Evolutionary conservation across 2,888 invertebrate species (phyloP).

Genomic region (Agonum fuliginosum): DNA sequence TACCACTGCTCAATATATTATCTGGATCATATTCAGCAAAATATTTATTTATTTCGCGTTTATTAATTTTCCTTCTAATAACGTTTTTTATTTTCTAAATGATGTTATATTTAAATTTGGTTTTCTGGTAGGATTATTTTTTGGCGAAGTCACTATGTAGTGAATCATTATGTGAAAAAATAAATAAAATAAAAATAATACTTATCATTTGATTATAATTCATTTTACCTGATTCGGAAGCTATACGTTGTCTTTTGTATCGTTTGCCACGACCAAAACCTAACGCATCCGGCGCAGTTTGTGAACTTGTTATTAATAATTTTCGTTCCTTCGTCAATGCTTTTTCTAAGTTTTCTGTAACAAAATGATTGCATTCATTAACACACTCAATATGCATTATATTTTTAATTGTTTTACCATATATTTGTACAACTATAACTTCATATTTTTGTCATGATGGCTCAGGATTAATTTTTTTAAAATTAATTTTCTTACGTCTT

Average conservation of each 20-base stretch:
- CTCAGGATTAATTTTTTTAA: not conserved
- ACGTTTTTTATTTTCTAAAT: not conserved
- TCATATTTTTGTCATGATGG: not conserved
- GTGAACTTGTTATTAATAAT: not conserved
- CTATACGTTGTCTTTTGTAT: not conserved
- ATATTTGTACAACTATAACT: not conserved
- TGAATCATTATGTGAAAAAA: not conserved
- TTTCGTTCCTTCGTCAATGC: not conserved
- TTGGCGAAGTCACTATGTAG: not conserved
- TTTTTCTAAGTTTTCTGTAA: not conserved
- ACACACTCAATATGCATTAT: not conserved
- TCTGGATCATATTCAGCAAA: too few relatives aligned
- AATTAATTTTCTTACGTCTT: not conserved
- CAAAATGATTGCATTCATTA: not conserved
- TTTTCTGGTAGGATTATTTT: not conserved
- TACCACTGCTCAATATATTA: too few relatives aligned
- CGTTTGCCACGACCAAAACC: not conserved
- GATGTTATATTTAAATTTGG: not conserved
- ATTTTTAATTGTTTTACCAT: not conserved
- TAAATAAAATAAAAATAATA: not conserved
- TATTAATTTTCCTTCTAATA: not conserved
- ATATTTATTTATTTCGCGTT: too few relatives aligned
- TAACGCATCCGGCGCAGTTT: not conserved
- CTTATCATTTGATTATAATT: not conserved
- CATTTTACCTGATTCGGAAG: not conserved